phyloP scores from a whole-genome alignment of 2,888 invertebrate species.

The Anthoptus insignis region DNA sequence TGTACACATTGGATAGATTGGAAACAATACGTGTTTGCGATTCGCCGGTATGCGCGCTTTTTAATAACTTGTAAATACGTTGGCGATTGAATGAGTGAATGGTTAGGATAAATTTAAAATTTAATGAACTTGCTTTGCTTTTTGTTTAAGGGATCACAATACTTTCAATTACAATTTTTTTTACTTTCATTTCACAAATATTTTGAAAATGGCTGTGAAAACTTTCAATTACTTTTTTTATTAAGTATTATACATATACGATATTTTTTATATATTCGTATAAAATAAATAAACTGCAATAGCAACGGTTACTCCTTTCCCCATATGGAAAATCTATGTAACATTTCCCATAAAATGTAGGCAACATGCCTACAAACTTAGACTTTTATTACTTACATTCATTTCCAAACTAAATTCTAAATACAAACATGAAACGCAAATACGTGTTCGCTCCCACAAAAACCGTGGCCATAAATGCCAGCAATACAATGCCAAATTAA shows the following conservation, averaged over 20 bases:
- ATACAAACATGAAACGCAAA: constrained; percentile 28
- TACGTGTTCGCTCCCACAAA: constrained; percentile 62
- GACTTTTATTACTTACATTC: constrained; percentile 36
- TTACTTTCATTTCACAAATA: too few species aligned
- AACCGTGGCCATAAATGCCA: constrained; percentile 72
- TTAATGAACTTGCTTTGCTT: constrained; percentile 23
- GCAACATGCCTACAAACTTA: neutral
- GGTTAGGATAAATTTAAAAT: constrained; percentile 42
- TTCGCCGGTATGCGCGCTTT: constrained; percentile 70
- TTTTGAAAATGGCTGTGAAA: too few species aligned
- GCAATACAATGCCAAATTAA: constrained; percentile 80
- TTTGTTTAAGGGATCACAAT: too few species aligned
- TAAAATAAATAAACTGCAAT: neutral
- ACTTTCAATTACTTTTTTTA: too few species aligned
- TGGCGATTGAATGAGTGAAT: constrained; percentile 46
- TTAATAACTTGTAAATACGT: constrained; percentile 72
- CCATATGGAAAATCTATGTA: neutral
- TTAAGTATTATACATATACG: too few species aligned
- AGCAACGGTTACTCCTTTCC: neutral
- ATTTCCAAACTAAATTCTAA: constrained; percentile 35
- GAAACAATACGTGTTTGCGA: constrained; percentile 77
- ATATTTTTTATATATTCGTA: too few species aligned
- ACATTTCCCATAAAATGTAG: neutral
- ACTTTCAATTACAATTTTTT: too few species aligned
- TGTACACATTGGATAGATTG: constrained; percentile 80